Evolutionary conservation across 1,140 invertebrate species (phyloP), one percentile per base, ranked within the genome.

Genomic region (Pogonomyrmex barbatus): DNA sequence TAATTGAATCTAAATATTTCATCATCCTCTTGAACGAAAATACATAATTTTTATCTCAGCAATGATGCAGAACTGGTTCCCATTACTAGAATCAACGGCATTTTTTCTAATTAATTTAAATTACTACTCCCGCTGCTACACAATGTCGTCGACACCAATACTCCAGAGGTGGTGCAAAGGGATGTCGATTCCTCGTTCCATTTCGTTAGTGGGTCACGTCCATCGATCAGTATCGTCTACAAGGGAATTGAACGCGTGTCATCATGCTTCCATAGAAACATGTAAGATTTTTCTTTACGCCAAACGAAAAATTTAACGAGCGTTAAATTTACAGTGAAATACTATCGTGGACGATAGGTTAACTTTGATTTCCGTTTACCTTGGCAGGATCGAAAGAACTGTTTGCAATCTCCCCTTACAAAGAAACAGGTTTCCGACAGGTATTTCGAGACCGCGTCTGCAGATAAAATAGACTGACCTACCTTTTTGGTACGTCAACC

Each of bases 191-290:
- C 24, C 56, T 50, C 79, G 79, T 83, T 75, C 68, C 33, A 83
- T 83, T 83, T 83, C 68, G 54, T 83, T 83, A 75, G 79, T 83
- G 68, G 79, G 79, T 83, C 79, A 75, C 54, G 42, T 83, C 56
- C 79, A 83, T 83, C 79, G 79, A 83, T 83, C 79, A 83, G 68
- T 83, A 83, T 83, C 79, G 54, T 24, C 17, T 50, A 6, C 17
- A 54, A 73, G 36, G 30, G 33, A 83, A 83, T 71, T 47, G 17
- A 83, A 45, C 68, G 42, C 42, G 47, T 39, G 79, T 83, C 42
- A 62, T 73, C 30, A 24, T 12, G 42, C 67, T 60, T 5, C 30
- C 42, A 60, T 45, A 73, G 17, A 56, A 58, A 82, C 39, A 45
- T 36, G 33, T 47, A 4, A 8, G 14, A 54, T 42, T 10, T 58